phyloP scores from a whole-genome alignment of 2,113 vertebrate genomes.

The Emberiza fucata region DNA sequence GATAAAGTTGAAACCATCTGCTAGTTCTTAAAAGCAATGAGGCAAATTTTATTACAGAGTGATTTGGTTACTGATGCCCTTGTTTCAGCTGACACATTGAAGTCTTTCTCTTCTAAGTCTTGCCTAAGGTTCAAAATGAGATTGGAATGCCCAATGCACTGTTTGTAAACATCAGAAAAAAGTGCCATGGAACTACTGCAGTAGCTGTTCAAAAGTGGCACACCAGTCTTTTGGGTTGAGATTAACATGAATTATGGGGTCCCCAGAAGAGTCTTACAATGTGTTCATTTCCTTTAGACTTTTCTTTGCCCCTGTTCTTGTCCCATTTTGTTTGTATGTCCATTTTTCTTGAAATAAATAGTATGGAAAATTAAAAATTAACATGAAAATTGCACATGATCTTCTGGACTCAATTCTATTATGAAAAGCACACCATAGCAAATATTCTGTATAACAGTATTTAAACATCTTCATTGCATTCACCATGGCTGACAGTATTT shows the following conservation, averaged over 20 bases:
- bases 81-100: conserved; percentile 7
- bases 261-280: background rate
- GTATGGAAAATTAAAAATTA: background rate
- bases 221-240: background rate
- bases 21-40: conserved; percentile 64
- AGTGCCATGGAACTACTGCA: background rate
- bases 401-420: background rate
- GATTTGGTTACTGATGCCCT: conserved; percentile 53
- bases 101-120: background rate
- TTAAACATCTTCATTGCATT: background rate
- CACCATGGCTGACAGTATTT: background rate
- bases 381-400: background rate
- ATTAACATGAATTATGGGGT: background rate
- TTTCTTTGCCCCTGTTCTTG: background rate
- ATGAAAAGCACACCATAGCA: background rate
- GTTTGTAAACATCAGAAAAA: background rate
- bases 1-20: conserved; percentile 68
- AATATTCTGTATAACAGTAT: background rate
- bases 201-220: background rate
- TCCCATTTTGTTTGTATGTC: background rate
- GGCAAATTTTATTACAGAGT: conserved; percentile 62
- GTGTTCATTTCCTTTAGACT: background rate
- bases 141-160: background rate
- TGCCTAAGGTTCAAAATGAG: background rate
- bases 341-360: background rate